These are phyloP conservation scores for Dendrophyllia cribrosa DNA, from an alignment of 64 coral and sea anemone species.

Conservation along the genomic window DNA sequence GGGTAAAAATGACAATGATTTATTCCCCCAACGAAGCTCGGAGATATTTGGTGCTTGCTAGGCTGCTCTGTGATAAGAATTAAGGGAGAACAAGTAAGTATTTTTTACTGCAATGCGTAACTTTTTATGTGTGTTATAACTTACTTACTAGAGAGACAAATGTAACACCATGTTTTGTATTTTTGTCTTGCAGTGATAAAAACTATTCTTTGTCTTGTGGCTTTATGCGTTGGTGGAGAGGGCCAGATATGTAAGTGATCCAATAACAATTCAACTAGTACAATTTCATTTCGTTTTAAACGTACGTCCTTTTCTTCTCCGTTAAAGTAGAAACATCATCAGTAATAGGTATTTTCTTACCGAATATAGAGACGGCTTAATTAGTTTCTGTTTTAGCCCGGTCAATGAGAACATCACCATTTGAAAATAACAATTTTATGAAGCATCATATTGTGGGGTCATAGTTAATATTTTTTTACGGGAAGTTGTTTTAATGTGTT, in stretches of 20 bases:
- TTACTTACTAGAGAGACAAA: neutral
- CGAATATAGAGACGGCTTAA: no score
- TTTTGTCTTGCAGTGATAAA: neutral
- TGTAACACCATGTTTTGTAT: neutral
- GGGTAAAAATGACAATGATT: neutral
- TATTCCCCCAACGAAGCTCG: neutral
- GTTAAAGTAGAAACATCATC: no score
- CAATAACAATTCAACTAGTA: neutral
- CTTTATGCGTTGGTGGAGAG: neutral
- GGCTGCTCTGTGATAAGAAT: neutral
- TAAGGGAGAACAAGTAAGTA: neutral
- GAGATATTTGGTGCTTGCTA: conserved; percentile 1
- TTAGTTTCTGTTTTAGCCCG: no score
- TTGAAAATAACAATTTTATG: no score
- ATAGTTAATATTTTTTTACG: no score
- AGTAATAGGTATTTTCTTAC: no score
- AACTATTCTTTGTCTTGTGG: neutral
- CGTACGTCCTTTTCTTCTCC: neutral
- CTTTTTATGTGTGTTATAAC: neutral
- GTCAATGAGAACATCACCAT: no score
- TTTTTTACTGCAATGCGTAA: neutral
- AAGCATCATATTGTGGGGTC: no score
- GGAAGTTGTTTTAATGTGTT: no score
- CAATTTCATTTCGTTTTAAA: neutral
- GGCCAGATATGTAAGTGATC: neutral